Base-by-base conservation (phyloP, 2,113 vertebrate genomes). In the Aplodontia rufa region DNA sequence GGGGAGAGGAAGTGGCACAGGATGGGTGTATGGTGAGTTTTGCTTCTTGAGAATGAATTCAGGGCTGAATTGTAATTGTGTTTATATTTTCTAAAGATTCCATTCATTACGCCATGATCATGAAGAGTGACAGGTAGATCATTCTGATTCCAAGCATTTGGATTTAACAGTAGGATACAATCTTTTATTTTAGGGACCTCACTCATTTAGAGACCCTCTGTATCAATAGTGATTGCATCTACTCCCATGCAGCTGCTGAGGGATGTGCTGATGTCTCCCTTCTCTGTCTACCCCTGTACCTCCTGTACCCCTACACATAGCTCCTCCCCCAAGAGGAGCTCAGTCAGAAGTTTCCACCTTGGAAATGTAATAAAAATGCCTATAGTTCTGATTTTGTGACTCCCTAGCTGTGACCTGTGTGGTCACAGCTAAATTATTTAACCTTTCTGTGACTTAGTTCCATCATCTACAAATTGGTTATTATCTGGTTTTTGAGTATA, bases 371-470 rank as follows among this genome's bases (percentile, higher is more conserved):
- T 81, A 76, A 87, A 91, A 84, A 72, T 24, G 17, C 58, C 78
- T 8, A 3, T 6, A 82, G 45, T 42, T 90, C n/a, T 64, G 24
- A 3, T 85, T 95, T 84, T 74, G n/a, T 87, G 93, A 83, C 60
- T 90, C 76, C 58, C 40, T 81, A 20, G 19, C 37, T 93, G 35
- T 84, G 89, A 95, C 83, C 83, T 60, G 19, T 78, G 55, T 69
- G 62, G 42, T 83, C 78, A 75, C 7, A 22, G n/a, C 10, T 75
- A 89, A 74, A 62, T 82, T 78, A 69, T 85, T 95, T 95, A 82
- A 96, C n/a, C 72, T 91, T 96, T 88, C 88, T 90, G 16, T 84
- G 80, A 96, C 94, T 94, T 88, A 83, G 19, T 78, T 90, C 76
- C 24, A 76, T 94, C 76, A 62, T 90, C n/a, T 76, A 49, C 53